phyloP scores from a whole-genome alignment of 2,888 invertebrate species.

The Pachymerium ferrugineum region DNA sequence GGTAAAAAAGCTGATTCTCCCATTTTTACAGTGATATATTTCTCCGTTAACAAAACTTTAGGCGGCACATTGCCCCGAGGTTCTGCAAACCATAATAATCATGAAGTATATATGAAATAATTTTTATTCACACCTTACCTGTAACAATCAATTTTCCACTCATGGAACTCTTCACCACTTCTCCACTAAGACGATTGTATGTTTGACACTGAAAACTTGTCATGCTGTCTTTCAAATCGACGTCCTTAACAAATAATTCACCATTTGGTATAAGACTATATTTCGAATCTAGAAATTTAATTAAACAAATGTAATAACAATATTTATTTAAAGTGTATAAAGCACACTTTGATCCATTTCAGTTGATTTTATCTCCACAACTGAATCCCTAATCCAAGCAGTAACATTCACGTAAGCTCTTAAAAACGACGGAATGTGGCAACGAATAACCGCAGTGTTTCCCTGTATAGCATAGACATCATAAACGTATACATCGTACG shows the following conservation, averaged over 20 bases:
- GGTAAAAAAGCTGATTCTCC: neutral
- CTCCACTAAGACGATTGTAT: neutral
- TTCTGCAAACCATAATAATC: neutral
- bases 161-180: neutral
- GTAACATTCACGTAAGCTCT: slow-evolving; percentile 40
- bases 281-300: slow-evolving; percentile 29
- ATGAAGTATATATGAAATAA: neutral
- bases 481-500: slow-evolving; percentile 48
- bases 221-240: neutral
- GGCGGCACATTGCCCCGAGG: neutral
- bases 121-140: neutral
- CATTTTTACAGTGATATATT: neutral
- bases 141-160: slow-evolving; percentile 22
- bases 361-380: neutral
- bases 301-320: no score
- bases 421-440: slow-evolving; percentile 81
- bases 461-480: slow-evolving; percentile 49
- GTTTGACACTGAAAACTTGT: neutral
- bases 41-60: neutral
- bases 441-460: slow-evolving; percentile 53
- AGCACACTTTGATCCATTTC: neutral
- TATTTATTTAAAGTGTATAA: no score
- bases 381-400: neutral
- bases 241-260: neutral
- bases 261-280: neutral